Evolutionary conservation across 2,113 vertebrate species (phyloP).

Genomic region (Ploceus nigricollis): DNA sequence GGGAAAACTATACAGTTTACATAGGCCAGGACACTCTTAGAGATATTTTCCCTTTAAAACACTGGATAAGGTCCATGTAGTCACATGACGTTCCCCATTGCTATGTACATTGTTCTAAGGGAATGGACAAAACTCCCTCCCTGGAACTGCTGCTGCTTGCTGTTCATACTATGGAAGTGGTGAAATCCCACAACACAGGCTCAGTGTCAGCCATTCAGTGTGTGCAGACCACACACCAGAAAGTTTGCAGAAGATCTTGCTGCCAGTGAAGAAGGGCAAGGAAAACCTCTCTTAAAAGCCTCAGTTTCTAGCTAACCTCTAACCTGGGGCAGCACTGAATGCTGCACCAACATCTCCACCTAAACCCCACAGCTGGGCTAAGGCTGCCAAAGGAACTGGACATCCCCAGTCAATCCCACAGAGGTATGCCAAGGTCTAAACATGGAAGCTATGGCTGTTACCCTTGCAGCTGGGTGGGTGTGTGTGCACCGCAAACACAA

Average conservation of each 20-base stretch:
- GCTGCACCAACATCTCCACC: rapidly evolving
- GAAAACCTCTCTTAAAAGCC: background rate
- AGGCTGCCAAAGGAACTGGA: background rate
- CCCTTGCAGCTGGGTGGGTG: background rate
- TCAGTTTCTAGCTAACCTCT: background rate
- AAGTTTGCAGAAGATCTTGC: background rate
- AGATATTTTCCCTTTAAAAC: constrained; percentile 23
- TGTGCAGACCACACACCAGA: background rate
- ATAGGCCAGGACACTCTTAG: background rate
- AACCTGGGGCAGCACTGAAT: background rate
- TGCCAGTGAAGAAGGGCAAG: background rate
- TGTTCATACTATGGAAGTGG: background rate
- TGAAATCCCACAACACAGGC: background rate
- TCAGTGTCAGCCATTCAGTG: background rate
- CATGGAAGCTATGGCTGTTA: background rate
- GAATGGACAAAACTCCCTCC: background rate
- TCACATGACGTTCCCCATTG: background rate
- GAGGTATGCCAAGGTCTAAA: background rate
- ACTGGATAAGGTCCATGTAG: background rate
- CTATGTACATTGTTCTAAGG: background rate
- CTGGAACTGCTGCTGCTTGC: background rate
- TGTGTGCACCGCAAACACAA: background rate
- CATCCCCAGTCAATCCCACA: background rate
- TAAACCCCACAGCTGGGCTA: background rate
- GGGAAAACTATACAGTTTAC: constrained; percentile 28